These are phyloP conservation scores for Sympetrum striolatum DNA, from an alignment of 2,888 invertebrate genomes.

Conservation along the genomic window DNA sequence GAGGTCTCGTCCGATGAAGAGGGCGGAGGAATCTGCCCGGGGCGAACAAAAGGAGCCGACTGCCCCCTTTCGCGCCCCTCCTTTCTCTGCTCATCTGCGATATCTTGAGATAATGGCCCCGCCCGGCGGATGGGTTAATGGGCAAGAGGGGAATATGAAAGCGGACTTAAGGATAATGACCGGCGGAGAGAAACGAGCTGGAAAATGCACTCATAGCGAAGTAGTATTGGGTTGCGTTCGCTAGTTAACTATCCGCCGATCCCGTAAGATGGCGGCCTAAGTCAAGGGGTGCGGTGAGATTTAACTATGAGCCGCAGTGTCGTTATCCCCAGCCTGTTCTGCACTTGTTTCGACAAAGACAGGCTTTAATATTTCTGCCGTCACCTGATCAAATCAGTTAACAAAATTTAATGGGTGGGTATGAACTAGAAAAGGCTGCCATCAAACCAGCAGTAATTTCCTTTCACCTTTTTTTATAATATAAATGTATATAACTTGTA, in stretches of 20 bases:
- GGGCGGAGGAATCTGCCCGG: background rate
- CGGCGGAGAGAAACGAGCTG: background rate
- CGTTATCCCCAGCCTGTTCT: too few relatives aligned
- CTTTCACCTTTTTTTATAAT: too few relatives aligned
- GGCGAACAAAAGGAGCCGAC: slow-evolving; percentile 23
- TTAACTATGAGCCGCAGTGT: too few relatives aligned
- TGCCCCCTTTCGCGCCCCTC: background rate
- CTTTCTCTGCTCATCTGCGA: slow-evolving; percentile 2
- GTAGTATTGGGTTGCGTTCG: background rate
- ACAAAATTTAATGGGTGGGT: too few relatives aligned
- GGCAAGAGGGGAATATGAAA: background rate
- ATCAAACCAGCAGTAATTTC: too few relatives aligned
- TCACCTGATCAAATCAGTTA: too few relatives aligned
- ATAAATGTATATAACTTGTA: too few relatives aligned
- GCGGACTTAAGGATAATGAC: slow-evolving; percentile 18
- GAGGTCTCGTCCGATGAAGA: background rate
- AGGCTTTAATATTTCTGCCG: too few relatives aligned
- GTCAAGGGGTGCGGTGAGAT: background rate
- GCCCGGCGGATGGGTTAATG: background rate
- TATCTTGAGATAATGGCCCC: slow-evolving; percentile 37
- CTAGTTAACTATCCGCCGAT: background rate
- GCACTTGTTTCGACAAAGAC: too few relatives aligned
- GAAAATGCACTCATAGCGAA: too few relatives aligned
- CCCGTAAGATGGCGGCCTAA: background rate
- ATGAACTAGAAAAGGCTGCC: too few relatives aligned